Evolutionary conservation across 2,888 invertebrate species (phyloP), one percentile per base, ranked within the genome.

Genomic region (Platerodrilus igneus): DNA sequence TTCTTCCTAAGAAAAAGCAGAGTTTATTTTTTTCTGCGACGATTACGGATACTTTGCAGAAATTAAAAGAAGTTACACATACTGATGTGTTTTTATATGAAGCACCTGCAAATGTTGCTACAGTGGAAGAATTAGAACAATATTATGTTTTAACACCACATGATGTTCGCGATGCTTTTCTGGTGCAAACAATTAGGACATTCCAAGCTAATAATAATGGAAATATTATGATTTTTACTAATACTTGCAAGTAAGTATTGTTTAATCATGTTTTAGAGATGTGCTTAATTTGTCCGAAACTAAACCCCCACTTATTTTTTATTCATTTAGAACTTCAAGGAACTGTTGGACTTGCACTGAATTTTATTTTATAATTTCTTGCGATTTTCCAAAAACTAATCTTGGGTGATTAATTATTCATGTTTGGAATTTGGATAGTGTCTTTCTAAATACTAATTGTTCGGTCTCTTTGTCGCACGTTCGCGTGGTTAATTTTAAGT

Each of bases 21-120:
- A 92, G 87, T 38, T 71, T 97, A 9, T 75, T 95, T 36, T 96
- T 94, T 64, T 95, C 94, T 41, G 99, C 99, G 1, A 99, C 99
- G 1, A 86, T 97, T 63, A 94, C 93, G 4, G 86, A 91, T 58
- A 86, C 77, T 55, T 79, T 74, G 63, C 79, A 73, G 70, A 83
- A 74, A 74, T 81, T 72, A 63, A 85, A 76, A 66, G 68, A 73
- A 49, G 69, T 79, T 3, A 72, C 78, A 3, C 70, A 69, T 23
- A 79, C 79, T 55, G 75, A 60, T 20, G 69, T 67, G 37, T 72
- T 58, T 66, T 62, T 64, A 45, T 86, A 83, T 79, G 79, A 84
- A 14, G 86, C 89, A 53, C 76, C 79, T 7, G 77, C 79, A 28
- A 73, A 80, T 3, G 76, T 86, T 16, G 81, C 87, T 7, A 94